Base-by-base conservation (phyloP, 2,797 vertebrate species). In the Sebastes umbrosus region DNA sequence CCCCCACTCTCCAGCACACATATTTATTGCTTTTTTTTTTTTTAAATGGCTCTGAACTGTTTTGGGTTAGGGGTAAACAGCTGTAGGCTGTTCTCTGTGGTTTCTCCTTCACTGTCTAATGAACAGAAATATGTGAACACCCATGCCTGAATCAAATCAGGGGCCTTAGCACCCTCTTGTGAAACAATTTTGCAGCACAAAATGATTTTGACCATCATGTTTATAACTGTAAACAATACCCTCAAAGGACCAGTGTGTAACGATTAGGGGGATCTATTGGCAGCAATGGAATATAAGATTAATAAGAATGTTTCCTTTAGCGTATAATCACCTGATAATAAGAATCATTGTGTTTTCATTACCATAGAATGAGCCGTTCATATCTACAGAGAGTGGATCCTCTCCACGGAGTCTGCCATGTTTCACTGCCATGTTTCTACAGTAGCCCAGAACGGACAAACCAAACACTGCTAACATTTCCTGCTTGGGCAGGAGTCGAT, bases 81-180 rank as follows among this genome's bases (percentile, higher is more conserved):
- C 81, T 88, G 77, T 64, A 43, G 55, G 68, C 13, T 43, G 66
- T 66, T 90, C 31, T 87, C 39, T 60, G 62, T 65, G 54, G 73
- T 85, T 88, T 90, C 59, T 24, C 46, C 12, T 69, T 64, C 69
- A 39, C 32, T 31, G 31, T 73, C 25, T 16, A 72, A 69, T 68
- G 39, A 85, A 57, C 31, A 62, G 52, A 87, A 69, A 65, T n/a
- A 77, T 60, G 69, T 75, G 32, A 73, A 82, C 39, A 1, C 78
- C 80, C 66, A 68, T 67, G 52, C 50, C 50, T 69, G 20, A 54
- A 24, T 79, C 4, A 64, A 75, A 70, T 46, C 13, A 86, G 74
- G 22, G 64, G 32, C 75, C 76, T 82, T 69, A 86, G 88, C 87
- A 73, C 84, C 84, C 84, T 91, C 89, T 92, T 88, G 90, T 93